phyloP scores from a whole-genome alignment of 2,888 invertebrate species.

The Scaptomyza parva region DNA sequence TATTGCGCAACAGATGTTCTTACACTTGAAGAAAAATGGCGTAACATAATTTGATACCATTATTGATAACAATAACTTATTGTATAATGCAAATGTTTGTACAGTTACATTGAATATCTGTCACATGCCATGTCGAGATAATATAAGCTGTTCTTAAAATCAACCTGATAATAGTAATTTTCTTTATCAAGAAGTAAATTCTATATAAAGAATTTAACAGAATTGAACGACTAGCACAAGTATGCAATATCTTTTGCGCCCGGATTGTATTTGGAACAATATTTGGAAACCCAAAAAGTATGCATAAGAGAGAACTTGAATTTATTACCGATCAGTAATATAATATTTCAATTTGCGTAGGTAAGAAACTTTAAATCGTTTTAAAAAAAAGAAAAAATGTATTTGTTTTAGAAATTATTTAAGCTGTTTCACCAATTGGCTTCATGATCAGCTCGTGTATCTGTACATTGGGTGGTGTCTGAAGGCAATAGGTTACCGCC shows the following conservation, averaged over 20 bases:
- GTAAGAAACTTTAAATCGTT: neutral
- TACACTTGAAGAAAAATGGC: neutral
- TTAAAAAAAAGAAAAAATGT: neutral
- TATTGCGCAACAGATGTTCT: neutral
- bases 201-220: neutral
- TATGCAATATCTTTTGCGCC: neutral
- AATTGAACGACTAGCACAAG: neutral
- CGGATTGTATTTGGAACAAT: neutral
- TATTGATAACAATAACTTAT: neutral
- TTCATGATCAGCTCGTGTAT: constrained; percentile 63
- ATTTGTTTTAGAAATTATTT: neutral
- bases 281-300: neutral
- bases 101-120: neutral
- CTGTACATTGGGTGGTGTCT: constrained; percentile 76
- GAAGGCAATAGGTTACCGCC: constrained; percentile 56
- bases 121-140: neutral
- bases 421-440: constrained; percentile 57
- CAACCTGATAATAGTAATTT: neutral
- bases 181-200: neutral
- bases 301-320: too few relatives aligned
- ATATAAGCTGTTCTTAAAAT: neutral
- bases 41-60: neutral
- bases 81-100: neutral
- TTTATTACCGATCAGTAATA: too few relatives aligned
- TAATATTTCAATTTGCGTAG: neutral